Base-by-base conservation (phyloP, 2,113 vertebrate genomes). In the Telmatochromis sp. region DNA sequence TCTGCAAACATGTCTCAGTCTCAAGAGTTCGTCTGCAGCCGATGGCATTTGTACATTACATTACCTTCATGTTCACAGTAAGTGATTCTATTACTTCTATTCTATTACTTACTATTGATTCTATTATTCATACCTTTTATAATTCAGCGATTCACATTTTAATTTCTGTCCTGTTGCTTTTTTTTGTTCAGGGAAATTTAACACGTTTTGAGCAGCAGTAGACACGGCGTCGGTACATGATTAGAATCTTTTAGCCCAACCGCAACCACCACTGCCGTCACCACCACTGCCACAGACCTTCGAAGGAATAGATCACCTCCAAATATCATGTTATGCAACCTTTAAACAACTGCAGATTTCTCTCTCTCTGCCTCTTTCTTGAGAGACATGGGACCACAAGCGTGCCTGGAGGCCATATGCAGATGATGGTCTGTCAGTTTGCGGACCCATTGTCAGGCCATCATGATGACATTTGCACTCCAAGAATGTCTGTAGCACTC, bases 341-440 rank as follows among this genome's bases (percentile, higher is more conserved):
- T 90, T 93, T 93, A 90, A 96, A 92, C 90, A 92, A 92, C 89
- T 84, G 75, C 95, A 95, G 82, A 94, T 92, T 92, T 94, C 85
- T 80, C 84, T 73, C 65, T 73, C 79, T 57, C 51, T 33, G 87
- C 86, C 58, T 82, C 75, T 55, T 90, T 90, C 83, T 93, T 65
- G 84, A 90, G 90, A 88, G 86, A 91, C 85, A 21, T 26, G 14
- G 88, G 91, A 95, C 95, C 95, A 89, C 95, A 94, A 91, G 92
- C 92, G 89, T 93, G 95, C 94, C 92, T 93, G 85, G 21, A 92
- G 93, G 88, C 92, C 93, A 90, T 90, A 92, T 91, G 89, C 87
- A 93, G 91, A 95, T 94, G 95, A 95, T 83, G 88, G 90, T 93
- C 91, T 94, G 95, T 93, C 95, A 94, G 93, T 88, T 90, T 92